These are phyloP conservation scores for Drosophila melanocephala DNA, from an alignment of 2,888 invertebrate species.

Conservation along the genomic window DNA sequence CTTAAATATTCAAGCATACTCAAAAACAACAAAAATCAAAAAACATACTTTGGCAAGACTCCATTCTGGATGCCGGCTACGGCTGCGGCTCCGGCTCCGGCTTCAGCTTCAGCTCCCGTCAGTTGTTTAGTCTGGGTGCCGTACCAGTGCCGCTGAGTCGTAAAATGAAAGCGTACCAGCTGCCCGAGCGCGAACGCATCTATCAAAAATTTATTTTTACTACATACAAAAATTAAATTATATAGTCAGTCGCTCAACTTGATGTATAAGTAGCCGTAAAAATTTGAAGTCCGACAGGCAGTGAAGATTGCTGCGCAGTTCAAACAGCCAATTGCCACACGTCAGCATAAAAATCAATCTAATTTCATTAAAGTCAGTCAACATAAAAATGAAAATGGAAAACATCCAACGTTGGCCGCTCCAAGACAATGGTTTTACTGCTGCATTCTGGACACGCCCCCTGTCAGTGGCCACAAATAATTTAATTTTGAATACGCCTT, in stretches of 20 bases:
- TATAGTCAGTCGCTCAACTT: constrained; percentile 77
- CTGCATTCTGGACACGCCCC: constrained; percentile 1
- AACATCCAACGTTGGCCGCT: neutral
- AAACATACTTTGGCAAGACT: neutral
- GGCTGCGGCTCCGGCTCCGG: neutral
- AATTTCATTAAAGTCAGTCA: constrained; percentile 77
- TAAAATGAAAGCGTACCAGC: constrained; percentile 45
- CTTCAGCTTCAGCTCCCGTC: neutral
- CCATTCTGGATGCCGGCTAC: neutral
- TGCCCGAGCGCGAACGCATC: constrained; percentile 54
- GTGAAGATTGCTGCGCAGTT: neutral
- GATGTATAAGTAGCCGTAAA: constrained; percentile 78
- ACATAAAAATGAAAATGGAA: constrained; percentile 51
- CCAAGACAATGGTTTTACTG: constrained; percentile 36
- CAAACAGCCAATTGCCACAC: constrained; percentile 46
- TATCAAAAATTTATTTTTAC: constrained; percentile 79
- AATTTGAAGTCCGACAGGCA: constrained; percentile 47
- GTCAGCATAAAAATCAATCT: constrained; percentile 76
- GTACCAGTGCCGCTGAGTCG: constrained; percentile 50
- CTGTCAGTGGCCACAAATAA: constrained; percentile 18
- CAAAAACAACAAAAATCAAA: neutral
- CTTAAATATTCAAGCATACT: constrained; percentile 43
- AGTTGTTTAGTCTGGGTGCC: constrained; percentile 1
- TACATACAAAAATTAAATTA: constrained; percentile 77
- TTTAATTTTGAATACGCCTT: constrained; percentile 55